Evolutionary conservation across 2,113 vertebrate species (phyloP).

Genomic region (Deroptyus accipitrinus): DNA sequence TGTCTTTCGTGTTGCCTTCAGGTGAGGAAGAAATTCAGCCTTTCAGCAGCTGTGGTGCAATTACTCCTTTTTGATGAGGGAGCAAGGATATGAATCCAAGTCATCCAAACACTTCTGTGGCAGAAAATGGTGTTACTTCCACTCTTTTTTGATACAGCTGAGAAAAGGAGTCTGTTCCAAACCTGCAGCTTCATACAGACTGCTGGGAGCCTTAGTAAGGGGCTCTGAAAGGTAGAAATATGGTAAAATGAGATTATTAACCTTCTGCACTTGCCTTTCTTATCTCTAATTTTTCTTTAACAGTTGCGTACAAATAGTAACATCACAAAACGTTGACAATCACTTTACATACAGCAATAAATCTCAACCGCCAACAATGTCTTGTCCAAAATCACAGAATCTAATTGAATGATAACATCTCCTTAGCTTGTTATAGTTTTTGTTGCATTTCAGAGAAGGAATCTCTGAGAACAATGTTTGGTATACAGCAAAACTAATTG

Average conservation of each 20-base stretch:
- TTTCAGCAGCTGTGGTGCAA: background rate
- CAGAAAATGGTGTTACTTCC: background rate
- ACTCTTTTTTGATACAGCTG: background rate
- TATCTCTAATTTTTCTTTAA: background rate
- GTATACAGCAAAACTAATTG: conserved; percentile 35
- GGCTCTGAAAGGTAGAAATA: background rate
- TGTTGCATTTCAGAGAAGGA: conserved; percentile 3
- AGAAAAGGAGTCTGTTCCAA: background rate
- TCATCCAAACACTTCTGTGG: background rate
- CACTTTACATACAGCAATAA: background rate
- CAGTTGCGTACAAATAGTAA: background rate
- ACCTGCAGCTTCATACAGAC: background rate
- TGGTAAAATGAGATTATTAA: background rate
- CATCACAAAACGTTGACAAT: background rate
- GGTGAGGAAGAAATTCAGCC: background rate
- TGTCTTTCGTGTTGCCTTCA: background rate
- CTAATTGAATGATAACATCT: background rate
- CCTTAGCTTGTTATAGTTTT: background rate
- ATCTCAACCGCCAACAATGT: background rate
- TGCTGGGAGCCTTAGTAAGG: background rate
- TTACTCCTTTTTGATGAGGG: background rate
- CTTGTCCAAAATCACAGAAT: background rate
- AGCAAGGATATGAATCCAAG: background rate
- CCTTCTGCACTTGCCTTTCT: background rate
- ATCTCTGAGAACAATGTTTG: background rate